Percentiles rank a stretch among this genome's conserved stretches.
phyloP scores from a whole-genome alignment of 2,797 vertebrate species.

The Neosilurus hyrtlii region DNA sequence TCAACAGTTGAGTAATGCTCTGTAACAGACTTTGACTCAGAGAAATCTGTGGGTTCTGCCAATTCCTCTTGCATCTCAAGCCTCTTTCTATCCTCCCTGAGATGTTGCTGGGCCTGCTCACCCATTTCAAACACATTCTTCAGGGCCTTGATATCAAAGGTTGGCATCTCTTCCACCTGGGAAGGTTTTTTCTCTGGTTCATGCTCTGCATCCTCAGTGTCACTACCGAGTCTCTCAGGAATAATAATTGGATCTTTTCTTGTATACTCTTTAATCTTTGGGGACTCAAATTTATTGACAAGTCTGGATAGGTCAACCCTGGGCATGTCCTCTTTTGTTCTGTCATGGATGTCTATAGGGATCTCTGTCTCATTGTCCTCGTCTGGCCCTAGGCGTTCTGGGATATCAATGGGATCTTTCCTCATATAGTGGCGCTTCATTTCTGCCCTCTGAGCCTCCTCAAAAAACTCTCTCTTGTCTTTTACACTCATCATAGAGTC shows the following conservation, averaged over 20 bases:
- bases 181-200: conserved; percentile 62
- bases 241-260: conserved; percentile 74
- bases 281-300: conserved; percentile 75
- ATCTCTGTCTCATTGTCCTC: conserved; percentile 64
- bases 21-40: conserved; percentile 65
- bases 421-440: conserved; percentile 67
- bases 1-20: conserved; percentile 75
- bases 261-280: conserved; percentile 68
- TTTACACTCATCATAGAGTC: conserved; percentile 77
- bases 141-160: conserved; percentile 77
- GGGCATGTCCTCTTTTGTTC: conserved; percentile 73
- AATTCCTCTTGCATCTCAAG: conserved; percentile 69
- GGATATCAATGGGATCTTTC: conserved; percentile 77
- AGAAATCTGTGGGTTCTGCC: conserved; percentile 57
- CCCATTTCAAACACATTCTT: conserved; percentile 80
- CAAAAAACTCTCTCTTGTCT: conserved; percentile 78
- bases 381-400: conserved; percentile 69
- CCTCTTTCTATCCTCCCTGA: conserved; percentile 71
- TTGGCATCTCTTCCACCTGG: conserved; percentile 68
- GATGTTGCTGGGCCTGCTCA: conserved; percentile 71
- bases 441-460: conserved; percentile 78
- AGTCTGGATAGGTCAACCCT: conserved; percentile 72
- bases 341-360: conserved; percentile 61
- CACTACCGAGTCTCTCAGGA: conserved; percentile 73
- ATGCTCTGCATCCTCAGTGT: conserved; percentile 67